Base-by-base conservation (phyloP, 2,888 invertebrate species). In the Choreutis nemorana region DNA sequence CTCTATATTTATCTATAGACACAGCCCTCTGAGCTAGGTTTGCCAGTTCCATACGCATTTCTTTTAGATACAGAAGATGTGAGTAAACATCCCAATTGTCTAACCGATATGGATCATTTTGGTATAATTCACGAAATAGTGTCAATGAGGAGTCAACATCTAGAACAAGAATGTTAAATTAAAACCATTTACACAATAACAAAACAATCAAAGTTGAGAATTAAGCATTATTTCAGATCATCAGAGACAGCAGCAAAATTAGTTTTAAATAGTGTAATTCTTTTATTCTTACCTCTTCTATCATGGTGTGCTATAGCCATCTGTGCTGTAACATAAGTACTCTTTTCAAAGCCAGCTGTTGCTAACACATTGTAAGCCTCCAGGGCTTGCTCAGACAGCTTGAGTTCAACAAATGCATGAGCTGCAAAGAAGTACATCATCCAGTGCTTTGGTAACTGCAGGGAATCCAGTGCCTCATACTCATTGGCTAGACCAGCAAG, bases 81-180 rank as follows among this genome's bases (percentile, higher is more conserved):
- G 98, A 98, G 63, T 92, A 97, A 0, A 92, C 91, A 67, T 99
- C 97, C 84, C 99, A 89, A 60, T 97, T 93, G 52, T 98, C 97
- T 20, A 99, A 71, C 23, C 97, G 83, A 59, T 87, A 97, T 0
- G 98, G 99, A 81, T 99, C 99, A 46, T 84, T 81, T 45, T 87
- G 86, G 42, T 91, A 87, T 14, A 98, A 81, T 37, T 87, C 84
- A 54, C 90, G 86, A 55, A 97, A 98, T 28, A 90, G 83, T 37
- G 87, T 83, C 30, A 96, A 87, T 1, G 97, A 94, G 44, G 89
- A 87, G 49, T 94, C 94, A 11, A 95, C 89, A 75, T 96, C 96
- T 94, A 62, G 29, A 82, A 59, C 25, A 4, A 37, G 14, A 25
- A 7, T 31, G 10, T 26, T 16, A 8, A 13, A 21, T 22, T 13